Percentiles rank a stretch among this genome's conserved stretches.
These are phyloP conservation scores for Arctopsyche grandis DNA, from an alignment of 1,140 invertebrate genomes.

Conservation along the genomic window DNA sequence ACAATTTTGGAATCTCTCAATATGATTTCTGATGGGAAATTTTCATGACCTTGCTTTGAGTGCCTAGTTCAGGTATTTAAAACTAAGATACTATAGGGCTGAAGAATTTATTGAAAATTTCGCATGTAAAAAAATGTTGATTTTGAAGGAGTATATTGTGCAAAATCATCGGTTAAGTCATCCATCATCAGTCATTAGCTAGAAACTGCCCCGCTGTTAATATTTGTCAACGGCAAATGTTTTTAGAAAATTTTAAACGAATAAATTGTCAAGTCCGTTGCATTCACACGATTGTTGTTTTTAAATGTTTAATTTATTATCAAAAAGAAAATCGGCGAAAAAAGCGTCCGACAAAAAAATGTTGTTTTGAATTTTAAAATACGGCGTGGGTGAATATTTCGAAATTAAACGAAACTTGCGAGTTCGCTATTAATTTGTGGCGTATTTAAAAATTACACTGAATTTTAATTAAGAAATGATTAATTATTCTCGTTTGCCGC, in stretches of 20 bases:
- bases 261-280: constrained; percentile 7
- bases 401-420: too few species aligned
- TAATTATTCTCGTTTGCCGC: neutral
- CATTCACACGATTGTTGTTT: neutral
- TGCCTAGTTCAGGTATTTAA: too few species aligned
- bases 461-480: neutral
- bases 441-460: neutral
- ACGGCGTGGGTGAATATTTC: neutral
- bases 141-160: neutral
- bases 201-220: neutral
- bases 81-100: too few species aligned
- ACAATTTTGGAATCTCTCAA: too few species aligned
- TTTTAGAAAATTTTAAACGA: constrained; percentile 15
- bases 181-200: constrained; percentile 38
- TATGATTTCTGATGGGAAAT: too few species aligned
- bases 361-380: constrained; percentile 5
- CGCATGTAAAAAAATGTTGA: neutral
- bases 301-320: constrained; percentile 23
- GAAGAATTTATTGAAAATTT: too few species aligned
- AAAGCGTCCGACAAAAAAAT: neutral
- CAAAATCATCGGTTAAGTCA: constrained; percentile 14
- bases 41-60: too few species aligned
- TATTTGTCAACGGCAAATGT: constrained; percentile 28
- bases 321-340: neutral
- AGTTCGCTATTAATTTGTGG: neutral